These are phyloP conservation scores for Rotaria socialis DNA, from an alignment of 2,888 invertebrate species.

Conservation along the genomic window DNA sequence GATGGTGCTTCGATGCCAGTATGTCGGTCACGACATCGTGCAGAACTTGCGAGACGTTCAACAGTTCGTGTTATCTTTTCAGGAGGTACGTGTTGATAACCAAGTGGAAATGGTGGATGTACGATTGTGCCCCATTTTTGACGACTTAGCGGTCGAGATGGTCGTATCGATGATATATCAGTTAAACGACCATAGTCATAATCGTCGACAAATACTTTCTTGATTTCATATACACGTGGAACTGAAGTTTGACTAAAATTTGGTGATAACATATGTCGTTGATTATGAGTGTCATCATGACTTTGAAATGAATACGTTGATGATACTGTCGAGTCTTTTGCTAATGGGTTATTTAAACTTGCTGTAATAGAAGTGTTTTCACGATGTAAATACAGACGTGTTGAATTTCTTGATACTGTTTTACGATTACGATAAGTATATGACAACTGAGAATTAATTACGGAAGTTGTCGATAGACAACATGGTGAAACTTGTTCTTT, in stretches of 20 bases:
- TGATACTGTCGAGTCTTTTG: neutral
- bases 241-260: neutral
- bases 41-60: neutral
- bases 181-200: constrained; percentile 9
- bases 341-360: neutral
- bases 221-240: neutral
- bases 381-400: neutral
- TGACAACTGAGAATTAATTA: neutral
- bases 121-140: constrained; percentile 35
- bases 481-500: neutral
- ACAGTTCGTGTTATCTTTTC: neutral
- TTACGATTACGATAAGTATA: neutral
- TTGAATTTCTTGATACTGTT: neutral
- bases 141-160: neutral
- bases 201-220: neutral
- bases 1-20: neutral
- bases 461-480: neutral
- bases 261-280: neutral
- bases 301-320: neutral
- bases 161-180: neutral
- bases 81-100: neutral
- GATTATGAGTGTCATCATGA: neutral
- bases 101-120: constrained; percentile 32
- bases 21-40: constrained; percentile 5
- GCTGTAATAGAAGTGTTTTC: neutral